A percentile compares a stretch with the other conserved stretches of the same genome.
phyloP scores from a whole-genome alignment of 2,888 invertebrate species.

The Lamellibrachia columna region DNA sequence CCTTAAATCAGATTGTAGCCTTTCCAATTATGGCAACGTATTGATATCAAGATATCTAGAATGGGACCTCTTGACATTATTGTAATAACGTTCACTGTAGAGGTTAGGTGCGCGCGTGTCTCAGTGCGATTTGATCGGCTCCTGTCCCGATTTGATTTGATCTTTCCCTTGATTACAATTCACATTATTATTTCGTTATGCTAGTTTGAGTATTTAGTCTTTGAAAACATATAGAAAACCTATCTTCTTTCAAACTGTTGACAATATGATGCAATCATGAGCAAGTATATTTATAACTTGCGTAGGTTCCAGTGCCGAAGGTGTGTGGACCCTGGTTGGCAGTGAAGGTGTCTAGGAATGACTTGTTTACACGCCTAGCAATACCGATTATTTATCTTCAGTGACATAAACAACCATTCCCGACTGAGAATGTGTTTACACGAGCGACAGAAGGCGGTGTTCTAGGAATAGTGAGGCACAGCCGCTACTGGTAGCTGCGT shows the following conservation, averaged over 20 bases:
- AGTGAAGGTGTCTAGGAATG: not conserved
- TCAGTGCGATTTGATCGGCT: not conserved
- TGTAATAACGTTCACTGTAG: not conserved
- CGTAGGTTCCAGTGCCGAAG: not conserved
- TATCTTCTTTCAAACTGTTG: not conserved
- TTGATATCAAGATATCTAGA: not conserved
- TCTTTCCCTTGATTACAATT: too few species aligned
- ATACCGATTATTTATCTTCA: not conserved
- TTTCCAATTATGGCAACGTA: not conserved
- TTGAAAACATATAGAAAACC: not conserved
- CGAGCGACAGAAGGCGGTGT: not conserved
- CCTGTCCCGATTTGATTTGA: not conserved
- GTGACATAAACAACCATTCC: constrained; percentile 13
- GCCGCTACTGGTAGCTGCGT: not conserved
- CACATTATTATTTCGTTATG: too few species aligned
- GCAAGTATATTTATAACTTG: not conserved
- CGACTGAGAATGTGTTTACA: not conserved
- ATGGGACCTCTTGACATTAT: not conserved
- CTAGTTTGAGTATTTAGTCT: not conserved
- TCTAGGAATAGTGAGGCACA: not conserved
- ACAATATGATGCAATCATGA: not conserved
- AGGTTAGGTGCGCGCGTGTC: too few species aligned
- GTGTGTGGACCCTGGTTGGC: not conserved
- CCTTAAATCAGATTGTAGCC: not conserved
- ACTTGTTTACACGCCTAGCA: not conserved